phyloP scores from a whole-genome alignment of 2,888 invertebrate genomes.

The Neoascia interrupta region DNA sequence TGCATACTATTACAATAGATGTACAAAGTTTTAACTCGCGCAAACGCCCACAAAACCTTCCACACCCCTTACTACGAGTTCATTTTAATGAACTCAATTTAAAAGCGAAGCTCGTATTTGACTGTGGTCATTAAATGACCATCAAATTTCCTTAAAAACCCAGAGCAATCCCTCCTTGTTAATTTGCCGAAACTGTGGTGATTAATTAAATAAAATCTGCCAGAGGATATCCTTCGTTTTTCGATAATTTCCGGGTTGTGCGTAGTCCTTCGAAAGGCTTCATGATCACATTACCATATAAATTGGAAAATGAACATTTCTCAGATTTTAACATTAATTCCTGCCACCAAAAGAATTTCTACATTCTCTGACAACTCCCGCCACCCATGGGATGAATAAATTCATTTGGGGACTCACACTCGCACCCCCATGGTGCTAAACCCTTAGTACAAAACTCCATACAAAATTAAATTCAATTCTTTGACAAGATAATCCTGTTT shows the following conservation, averaged over 20 bases:
- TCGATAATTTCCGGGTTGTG: not conserved
- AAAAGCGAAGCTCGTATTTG: not conserved
- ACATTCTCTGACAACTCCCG: conserved; percentile 22
- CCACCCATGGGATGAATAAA: not conserved
- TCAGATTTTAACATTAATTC: conserved; percentile 61
- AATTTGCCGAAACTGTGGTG: conserved; percentile 11
- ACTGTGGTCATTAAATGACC: too few relatives aligned
- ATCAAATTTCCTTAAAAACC: too few relatives aligned
- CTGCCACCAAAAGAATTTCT: conserved; percentile 54
- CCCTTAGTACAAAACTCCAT: conserved; percentile 32
- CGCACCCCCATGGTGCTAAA: conserved; percentile 6
- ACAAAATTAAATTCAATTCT: conserved; percentile 68
- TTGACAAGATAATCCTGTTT: conserved; percentile 68
- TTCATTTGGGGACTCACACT: conserved; percentile 34
- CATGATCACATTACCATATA: conserved; percentile 58
- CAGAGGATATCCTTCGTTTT: conserved; percentile 1
- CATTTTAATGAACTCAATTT: conserved; percentile 5
- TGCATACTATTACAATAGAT: too few relatives aligned
- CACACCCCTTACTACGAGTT: not conserved
- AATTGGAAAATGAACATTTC: conserved; percentile 62
- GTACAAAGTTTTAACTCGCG: too few relatives aligned
- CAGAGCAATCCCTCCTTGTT: too few relatives aligned
- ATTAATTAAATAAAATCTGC: conserved; percentile 37
- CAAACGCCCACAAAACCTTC: too few relatives aligned
- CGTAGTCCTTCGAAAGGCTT: conserved; percentile 48